These are phyloP conservation scores for Patella ulyssiponensis DNA, from an alignment of 2,888 invertebrate genomes.

Conservation along the genomic window DNA sequence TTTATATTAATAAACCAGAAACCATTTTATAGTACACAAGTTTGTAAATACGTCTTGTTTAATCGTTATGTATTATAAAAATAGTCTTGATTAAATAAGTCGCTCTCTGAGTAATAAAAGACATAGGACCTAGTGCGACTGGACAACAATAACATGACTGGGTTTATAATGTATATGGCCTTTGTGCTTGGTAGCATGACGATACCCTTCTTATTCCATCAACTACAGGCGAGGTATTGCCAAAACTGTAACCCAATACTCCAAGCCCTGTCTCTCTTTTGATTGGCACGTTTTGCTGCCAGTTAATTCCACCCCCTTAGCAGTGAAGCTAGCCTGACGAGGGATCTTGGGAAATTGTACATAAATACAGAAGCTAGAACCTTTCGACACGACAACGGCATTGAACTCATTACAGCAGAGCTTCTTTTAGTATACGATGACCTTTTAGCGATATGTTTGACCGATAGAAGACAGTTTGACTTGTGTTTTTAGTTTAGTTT, in stretches of 20 bases:
- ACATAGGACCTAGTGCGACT: too few relatives aligned
- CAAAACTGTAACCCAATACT: conserved; percentile 4
- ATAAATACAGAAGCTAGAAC: not conserved
- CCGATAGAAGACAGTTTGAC: not conserved
- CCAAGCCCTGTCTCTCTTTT: conserved; percentile 1
- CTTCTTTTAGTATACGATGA: not conserved
- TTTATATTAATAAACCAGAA: too few relatives aligned
- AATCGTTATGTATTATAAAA: too few relatives aligned
- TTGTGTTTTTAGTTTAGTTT: too few relatives aligned
- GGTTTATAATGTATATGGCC: conserved; percentile 1
- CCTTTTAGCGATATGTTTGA: not conserved
- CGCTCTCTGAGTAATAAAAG: too few relatives aligned
- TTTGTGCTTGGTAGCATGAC: not conserved
- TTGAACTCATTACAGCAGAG: not conserved
- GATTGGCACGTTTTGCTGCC: not conserved
- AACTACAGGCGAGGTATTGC: not conserved
- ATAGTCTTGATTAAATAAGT: too few relatives aligned
- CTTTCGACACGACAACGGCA: conserved; percentile 5
- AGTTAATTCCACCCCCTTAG: not conserved
- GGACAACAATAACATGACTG: too few relatives aligned
- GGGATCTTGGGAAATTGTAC: not conserved
- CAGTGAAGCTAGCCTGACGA: not conserved
- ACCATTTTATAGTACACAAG: too few relatives aligned
- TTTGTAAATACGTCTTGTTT: too few relatives aligned
- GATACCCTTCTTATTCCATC: conserved; percentile 5